A percentile compares a stretch with the other conserved stretches of the same genome.
These are phyloP conservation scores for Drosophila silvestris DNA, from an alignment of 2,888 invertebrate species.

Conservation along the genomic window DNA sequence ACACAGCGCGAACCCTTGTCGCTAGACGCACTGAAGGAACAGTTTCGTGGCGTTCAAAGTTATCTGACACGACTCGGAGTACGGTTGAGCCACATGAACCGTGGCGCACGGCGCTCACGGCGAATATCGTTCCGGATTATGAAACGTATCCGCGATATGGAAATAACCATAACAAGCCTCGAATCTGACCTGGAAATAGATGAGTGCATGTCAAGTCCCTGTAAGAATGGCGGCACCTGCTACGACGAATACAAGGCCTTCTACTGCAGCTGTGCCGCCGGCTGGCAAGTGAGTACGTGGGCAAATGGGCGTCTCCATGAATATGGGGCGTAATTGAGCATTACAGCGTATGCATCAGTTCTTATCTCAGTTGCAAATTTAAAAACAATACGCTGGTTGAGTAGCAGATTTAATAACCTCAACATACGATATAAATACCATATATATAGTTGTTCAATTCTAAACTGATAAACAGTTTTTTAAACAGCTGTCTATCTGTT, in stretches of 20 bases:
- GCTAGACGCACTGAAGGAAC: slow-evolving; percentile 50
- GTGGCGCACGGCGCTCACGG: slow-evolving; percentile 50
- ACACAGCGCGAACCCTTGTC: slow-evolving; percentile 31
- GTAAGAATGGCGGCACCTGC: slow-evolving; percentile 94
- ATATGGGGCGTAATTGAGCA: slow-evolving; percentile 34
- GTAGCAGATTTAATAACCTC: background rate
- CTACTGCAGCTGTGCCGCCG: slow-evolving; percentile 90
- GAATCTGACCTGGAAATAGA: slow-evolving; percentile 51
- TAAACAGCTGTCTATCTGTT: background rate
- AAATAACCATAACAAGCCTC: slow-evolving; percentile 42
- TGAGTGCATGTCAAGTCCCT: slow-evolving; percentile 87
- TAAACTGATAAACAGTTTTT: background rate
- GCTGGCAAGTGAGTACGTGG: slow-evolving; percentile 87
- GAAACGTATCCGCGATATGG: slow-evolving; percentile 58
- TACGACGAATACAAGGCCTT: slow-evolving; percentile 90
- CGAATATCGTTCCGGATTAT: slow-evolving; percentile 58
- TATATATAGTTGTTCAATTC: background rate
- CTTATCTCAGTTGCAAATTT: slow-evolving; percentile 24
- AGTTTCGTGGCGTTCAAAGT: slow-evolving; percentile 61
- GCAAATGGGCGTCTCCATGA: slow-evolving; percentile 43
- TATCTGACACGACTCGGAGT: slow-evolving; percentile 55
- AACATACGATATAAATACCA: background rate
- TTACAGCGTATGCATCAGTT: background rate
- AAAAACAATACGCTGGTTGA: background rate
- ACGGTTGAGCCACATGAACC: slow-evolving; percentile 51